A percentile compares a stretch with the other conserved stretches of the same genome.
These are phyloP conservation scores for Encarsia formosa DNA, from an alignment of 2,888 invertebrate species.

Conservation along the genomic window DNA sequence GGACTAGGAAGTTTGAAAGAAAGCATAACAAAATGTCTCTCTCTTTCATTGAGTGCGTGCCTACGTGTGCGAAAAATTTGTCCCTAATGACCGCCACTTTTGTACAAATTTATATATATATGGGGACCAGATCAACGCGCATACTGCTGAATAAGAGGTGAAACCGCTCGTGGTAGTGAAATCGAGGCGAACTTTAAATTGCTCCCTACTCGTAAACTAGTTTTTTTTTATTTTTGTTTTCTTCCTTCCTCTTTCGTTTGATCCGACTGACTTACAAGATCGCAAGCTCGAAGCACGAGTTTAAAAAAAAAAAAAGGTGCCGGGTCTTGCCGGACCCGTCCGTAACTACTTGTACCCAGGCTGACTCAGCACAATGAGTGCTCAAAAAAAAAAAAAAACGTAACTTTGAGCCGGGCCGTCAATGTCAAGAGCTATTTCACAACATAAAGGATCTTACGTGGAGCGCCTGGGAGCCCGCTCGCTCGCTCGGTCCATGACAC, in stretches of 20 bases:
- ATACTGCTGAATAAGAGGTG: background rate
- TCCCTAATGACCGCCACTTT: constrained; percentile 8
- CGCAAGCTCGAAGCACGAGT: background rate
- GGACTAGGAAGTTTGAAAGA: background rate
- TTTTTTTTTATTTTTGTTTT: too few relatives aligned
- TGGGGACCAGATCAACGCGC: constrained; percentile 4
- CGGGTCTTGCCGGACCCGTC: too few relatives aligned
- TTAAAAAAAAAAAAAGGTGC: background rate
- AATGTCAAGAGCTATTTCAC: constrained; percentile 7
- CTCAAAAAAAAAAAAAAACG: too few relatives aligned
- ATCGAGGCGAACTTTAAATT: constrained; percentile 11
- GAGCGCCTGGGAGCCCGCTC: too few relatives aligned
- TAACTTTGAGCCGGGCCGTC: too few relatives aligned
- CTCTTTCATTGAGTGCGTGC: background rate
- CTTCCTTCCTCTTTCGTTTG: too few relatives aligned
- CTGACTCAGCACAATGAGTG: too few relatives aligned
- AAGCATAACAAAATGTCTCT: background rate
- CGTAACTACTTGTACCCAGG: too few relatives aligned
- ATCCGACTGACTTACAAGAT: too few relatives aligned
- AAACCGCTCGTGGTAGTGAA: constrained; percentile 3
- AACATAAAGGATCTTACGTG: constrained; percentile 30
- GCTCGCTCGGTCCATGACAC: constrained; percentile 29
- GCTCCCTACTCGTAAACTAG: background rate
- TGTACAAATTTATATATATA: too few relatives aligned
- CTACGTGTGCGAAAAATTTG: background rate